These are phyloP conservation scores for Papilio elwesi DNA, from an alignment of 2,888 invertebrate species.

Conservation along the genomic window DNA sequence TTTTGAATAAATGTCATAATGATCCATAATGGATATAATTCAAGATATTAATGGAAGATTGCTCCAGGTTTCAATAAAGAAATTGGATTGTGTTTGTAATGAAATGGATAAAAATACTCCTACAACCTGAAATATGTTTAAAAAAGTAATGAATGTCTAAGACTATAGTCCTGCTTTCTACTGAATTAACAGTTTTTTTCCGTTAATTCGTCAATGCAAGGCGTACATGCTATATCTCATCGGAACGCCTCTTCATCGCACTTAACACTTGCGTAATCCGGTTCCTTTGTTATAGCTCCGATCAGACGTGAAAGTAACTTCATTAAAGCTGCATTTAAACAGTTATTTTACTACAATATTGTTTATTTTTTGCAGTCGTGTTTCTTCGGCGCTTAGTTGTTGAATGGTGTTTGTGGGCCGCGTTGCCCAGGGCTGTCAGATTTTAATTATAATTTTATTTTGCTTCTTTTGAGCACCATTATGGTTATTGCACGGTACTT, in stretches of 20 bases:
- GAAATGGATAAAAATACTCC: too few species aligned
- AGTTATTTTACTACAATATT: conserved; percentile 28
- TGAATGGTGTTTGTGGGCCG: conserved; percentile 37
- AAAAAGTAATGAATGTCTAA: too few species aligned
- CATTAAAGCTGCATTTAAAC: conserved; percentile 16
- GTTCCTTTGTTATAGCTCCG: conserved; percentile 2
- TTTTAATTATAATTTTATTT: background rate
- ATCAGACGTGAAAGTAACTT: background rate
- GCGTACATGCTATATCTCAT: background rate
- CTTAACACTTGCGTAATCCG: conserved; percentile 25
- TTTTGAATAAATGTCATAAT: too few species aligned
- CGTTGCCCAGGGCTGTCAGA: conserved; percentile 8
- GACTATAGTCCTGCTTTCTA: background rate
- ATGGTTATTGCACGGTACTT: too few species aligned
- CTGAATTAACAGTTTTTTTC: background rate
- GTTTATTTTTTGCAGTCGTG: conserved; percentile 37
- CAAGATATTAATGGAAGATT: too few species aligned
- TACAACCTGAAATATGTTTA: too few species aligned
- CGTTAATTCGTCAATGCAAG: background rate
- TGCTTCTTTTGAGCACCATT: background rate
- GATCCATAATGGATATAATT: too few species aligned
- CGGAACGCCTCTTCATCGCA: background rate
- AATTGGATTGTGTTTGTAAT: too few species aligned
- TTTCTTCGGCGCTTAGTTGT: conserved; percentile 14
- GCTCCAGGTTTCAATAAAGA: too few species aligned